Evolutionary conservation across 2,888 invertebrate species (phyloP).

Genomic region (Lobophora halterata): DNA sequence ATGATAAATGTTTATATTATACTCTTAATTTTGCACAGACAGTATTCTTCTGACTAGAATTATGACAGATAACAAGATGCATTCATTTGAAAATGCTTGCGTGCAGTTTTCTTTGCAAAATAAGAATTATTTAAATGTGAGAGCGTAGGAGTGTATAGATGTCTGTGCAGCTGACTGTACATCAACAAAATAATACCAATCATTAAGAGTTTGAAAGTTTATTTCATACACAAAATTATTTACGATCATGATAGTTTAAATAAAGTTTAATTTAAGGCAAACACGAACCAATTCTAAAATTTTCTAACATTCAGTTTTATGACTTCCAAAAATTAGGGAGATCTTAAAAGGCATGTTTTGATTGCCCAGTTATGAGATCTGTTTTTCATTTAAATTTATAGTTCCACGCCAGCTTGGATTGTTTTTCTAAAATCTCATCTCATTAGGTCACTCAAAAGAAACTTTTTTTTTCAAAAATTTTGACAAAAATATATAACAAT

Average conservation of each 20-base stretch:
- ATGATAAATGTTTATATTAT: too few relatives aligned
- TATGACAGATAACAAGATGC: too few relatives aligned
- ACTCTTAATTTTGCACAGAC: too few relatives aligned
- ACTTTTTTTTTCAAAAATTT: too few relatives aligned
- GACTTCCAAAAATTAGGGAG: slow-evolving; percentile 66
- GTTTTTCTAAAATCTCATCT: slow-evolving; percentile 60
- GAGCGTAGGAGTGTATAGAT: too few relatives aligned
- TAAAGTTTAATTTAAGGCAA: slow-evolving; percentile 47
- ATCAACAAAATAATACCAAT: slow-evolving; percentile 63
- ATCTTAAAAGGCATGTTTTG: slow-evolving; percentile 63
- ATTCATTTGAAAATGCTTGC: too few relatives aligned
- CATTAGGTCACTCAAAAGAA: too few relatives aligned
- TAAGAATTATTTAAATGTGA: too few relatives aligned
- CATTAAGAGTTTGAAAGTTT: slow-evolving; percentile 57
- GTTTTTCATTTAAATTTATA: slow-evolving; percentile 55
- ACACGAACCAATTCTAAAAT: slow-evolving; percentile 50
- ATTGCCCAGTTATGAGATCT: slow-evolving; percentile 71
- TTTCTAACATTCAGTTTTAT: slow-evolving; percentile 44
- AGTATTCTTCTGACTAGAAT: too few relatives aligned
- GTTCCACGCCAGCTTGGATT: slow-evolving; percentile 55
- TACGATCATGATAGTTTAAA: slow-evolving; percentile 59
- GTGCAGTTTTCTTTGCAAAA: too few relatives aligned
- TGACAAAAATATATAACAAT: too few relatives aligned
- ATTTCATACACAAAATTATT: slow-evolving; percentile 52
- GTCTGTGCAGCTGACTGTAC: too few relatives aligned